Conservation (phyloP, 2,888 invertebrate genomes). For the Aethes cnicana region DNA sequence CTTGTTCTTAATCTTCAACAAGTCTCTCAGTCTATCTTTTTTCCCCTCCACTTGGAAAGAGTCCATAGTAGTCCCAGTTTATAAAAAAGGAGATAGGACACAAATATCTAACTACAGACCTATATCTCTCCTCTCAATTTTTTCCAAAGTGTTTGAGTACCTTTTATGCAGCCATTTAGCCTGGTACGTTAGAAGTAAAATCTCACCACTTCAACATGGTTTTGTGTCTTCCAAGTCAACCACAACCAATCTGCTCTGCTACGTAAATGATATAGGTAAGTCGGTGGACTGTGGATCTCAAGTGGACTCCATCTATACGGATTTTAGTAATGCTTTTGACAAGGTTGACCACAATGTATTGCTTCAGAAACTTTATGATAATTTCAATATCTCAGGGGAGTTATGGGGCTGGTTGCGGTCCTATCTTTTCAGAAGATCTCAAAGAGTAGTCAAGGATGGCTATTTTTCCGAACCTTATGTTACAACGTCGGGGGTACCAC, state of each 20-base stretch:
- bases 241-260: neutral
- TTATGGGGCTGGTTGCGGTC: slow-evolving; percentile 3
- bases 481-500: slow-evolving; percentile 12
- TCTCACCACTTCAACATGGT: neutral
- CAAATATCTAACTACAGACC: slow-evolving; percentile 1
- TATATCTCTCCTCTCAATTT: neutral
- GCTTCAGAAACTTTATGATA: neutral
- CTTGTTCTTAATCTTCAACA: neutral
- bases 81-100: slow-evolving; percentile 1
- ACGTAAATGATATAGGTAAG: neutral
- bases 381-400: neutral
- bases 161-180: neutral
- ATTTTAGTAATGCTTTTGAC: no score
- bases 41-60: slow-evolving; percentile 2
- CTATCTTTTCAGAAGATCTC: neutral
- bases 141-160: slow-evolving; percentile 5
- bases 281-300: neutral
- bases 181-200: neutral
- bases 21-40: neutral
- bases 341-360: neutral
- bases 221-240: neutral
- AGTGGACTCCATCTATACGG: no score
- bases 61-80: slow-evolving; percentile 1
- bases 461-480: neutral
- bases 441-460: slow-evolving; percentile 1